Evolutionary conservation across 2,113 vertebrate species (phyloP).

Genomic region (Tamias sibiricus): DNA sequence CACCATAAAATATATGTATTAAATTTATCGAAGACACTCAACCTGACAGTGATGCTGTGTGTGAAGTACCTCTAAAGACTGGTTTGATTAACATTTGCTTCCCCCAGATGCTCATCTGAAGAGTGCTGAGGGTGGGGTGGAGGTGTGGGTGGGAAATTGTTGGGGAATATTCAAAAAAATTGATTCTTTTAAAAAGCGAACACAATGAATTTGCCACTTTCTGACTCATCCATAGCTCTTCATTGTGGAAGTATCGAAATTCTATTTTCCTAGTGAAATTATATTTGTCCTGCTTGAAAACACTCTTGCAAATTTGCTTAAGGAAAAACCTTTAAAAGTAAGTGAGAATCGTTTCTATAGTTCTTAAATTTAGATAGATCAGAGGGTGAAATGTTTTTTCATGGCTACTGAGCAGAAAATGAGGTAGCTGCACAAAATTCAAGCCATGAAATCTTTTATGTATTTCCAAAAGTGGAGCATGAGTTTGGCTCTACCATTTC

Average conservation of each 20-base stretch:
- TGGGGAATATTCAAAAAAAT: slow-evolving; percentile 28
- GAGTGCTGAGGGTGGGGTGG: not conserved
- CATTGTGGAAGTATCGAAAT: slow-evolving; percentile 3
- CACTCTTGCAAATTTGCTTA: slow-evolving; percentile 50
- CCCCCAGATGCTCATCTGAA: slow-evolving; percentile 18
- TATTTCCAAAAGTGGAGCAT: not conserved
- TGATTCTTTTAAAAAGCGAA: slow-evolving; percentile 28
- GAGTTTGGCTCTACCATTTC: not conserved
- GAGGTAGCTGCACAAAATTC: not conserved
- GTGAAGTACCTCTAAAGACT: not conserved
- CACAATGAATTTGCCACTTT: slow-evolving; percentile 61
- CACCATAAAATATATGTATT: not conserved
- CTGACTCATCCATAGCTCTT: slow-evolving; percentile 26
- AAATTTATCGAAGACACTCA: not conserved
- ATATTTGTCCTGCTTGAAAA: slow-evolving; percentile 73
- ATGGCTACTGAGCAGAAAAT: not conserved
- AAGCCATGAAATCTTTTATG: not conserved
- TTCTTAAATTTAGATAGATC: slow-evolving; percentile 2
- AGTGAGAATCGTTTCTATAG: slow-evolving; percentile 46
- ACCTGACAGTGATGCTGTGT: not conserved
- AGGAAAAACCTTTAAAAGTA: not conserved
- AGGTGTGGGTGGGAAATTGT: slow-evolving; percentile 38
- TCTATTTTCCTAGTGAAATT: slow-evolving; percentile 72
- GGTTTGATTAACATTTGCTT: not conserved
- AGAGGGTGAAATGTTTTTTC: not conserved